Conservation (phyloP, 2,113 vertebrate genomes). For the Dolichotis patagonum region DNA sequence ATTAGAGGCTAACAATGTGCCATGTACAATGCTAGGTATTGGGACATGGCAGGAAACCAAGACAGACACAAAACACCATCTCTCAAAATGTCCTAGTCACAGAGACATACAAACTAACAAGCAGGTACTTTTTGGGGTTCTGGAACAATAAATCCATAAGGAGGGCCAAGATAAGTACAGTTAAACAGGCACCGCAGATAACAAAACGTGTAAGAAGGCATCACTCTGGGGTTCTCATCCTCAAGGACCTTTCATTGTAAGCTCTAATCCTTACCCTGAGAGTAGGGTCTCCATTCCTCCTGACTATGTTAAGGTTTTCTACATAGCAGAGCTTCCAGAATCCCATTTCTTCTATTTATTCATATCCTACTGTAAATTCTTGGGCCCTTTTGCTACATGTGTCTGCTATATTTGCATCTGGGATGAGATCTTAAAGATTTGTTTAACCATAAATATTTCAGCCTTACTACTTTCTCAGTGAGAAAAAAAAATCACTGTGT, state of each 20-base stretch:
- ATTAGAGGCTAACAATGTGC: background rate
- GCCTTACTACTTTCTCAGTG: background rate
- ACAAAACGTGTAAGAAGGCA: background rate
- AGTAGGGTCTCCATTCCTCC: background rate
- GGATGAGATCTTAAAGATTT: constrained; percentile 44
- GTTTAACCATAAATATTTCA: constrained; percentile 51
- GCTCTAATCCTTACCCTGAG: background rate
- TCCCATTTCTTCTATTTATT: background rate
- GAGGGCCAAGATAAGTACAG: background rate
- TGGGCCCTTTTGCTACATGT: background rate
- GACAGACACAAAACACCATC: background rate
- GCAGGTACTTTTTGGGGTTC: background rate
- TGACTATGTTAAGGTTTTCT: background rate
- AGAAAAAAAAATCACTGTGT: constrained; percentile 35
- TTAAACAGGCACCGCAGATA: background rate
- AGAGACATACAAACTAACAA: background rate
- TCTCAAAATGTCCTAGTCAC: background rate
- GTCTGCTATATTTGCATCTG: constrained; percentile 14
- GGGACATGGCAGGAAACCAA: background rate
- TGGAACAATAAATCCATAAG: background rate
- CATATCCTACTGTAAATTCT: background rate
- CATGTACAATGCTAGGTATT: background rate
- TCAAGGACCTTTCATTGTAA: background rate
- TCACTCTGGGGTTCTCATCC: background rate
- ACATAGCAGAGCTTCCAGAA: background rate